Evolutionary conservation across 2,888 invertebrate species (phyloP).

Genomic region (Macrostomum cliftonense): DNA sequence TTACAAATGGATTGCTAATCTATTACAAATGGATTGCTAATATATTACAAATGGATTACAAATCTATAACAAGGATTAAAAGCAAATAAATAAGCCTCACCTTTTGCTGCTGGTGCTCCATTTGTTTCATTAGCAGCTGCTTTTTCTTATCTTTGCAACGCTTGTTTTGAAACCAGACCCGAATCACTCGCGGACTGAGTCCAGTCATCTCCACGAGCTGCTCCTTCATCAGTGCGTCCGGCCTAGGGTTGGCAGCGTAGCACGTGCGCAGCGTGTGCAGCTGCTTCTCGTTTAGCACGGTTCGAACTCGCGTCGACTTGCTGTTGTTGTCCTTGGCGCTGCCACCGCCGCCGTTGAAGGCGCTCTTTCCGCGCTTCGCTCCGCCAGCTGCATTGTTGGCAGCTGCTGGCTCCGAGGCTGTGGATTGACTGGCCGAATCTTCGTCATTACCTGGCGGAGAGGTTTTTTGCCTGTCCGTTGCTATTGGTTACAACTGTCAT

Average conservation of each 20-base stretch:
- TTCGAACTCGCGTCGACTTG: conserved; percentile 91
- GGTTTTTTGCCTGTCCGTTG: too few relatives aligned
- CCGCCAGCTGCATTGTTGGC: too few relatives aligned
- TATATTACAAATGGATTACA: too few relatives aligned
- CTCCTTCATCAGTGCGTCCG: conserved; percentile 97
- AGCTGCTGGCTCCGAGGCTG: too few relatives aligned
- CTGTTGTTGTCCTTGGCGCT: conserved; percentile 23
- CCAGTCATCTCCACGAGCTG: conserved; percentile 97
- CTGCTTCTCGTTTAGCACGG: conserved; percentile 94
- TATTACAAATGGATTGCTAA: too few relatives aligned
- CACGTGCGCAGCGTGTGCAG: conserved; percentile 87
- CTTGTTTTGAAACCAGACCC: conserved; percentile 82
- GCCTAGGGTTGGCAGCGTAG: conserved; percentile 88
- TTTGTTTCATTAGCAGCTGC: conserved; percentile 83
- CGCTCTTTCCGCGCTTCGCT: too few relatives aligned
- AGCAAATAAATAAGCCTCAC: not conserved
- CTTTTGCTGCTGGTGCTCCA: conserved; percentile 73
- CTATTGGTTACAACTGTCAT: too few relatives aligned
- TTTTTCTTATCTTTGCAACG: conserved; percentile 44
- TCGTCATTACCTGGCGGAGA: too few relatives aligned
- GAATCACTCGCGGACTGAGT: conserved; percentile 82
- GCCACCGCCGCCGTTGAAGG: too few relatives aligned
- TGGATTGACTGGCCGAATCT: too few relatives aligned
- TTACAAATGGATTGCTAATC: too few relatives aligned
- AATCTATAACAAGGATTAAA: too few relatives aligned